phyloP scores from a whole-genome alignment of 2,797 vertebrate species.

The Notolepis coatsorum region DNA sequence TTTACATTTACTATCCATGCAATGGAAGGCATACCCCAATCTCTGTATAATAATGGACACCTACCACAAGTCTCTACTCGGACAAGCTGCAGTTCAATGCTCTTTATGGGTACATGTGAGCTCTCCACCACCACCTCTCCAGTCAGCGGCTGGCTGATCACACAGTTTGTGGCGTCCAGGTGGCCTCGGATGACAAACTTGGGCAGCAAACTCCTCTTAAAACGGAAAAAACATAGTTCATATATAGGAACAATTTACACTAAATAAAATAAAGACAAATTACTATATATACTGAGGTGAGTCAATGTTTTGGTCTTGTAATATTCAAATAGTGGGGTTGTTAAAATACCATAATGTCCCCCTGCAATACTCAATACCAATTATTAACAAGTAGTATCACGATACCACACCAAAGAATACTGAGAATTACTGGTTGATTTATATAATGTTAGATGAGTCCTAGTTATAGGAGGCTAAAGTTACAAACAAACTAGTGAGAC shows the following conservation, averaged over 20 bases:
- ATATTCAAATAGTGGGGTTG: background rate
- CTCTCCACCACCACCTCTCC: slow-evolving; percentile 93
- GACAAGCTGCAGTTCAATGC: slow-evolving; percentile 95
- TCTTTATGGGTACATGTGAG: slow-evolving; percentile 90
- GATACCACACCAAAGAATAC: too few relatives aligned
- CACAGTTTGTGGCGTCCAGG: slow-evolving; percentile 90
- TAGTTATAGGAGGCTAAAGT: too few relatives aligned
- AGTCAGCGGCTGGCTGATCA: slow-evolving; percentile 90
- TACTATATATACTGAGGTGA: background rate
- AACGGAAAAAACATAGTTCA: background rate
- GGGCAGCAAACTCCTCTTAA: slow-evolving; percentile 86
- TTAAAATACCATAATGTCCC: too few relatives aligned
- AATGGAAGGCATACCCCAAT: too few relatives aligned
- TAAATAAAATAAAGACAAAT: background rate
- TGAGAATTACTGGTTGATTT: too few relatives aligned
- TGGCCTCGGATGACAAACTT: slow-evolving; percentile 92
- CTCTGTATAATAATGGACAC: too few relatives aligned
- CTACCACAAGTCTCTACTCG: slow-evolving; percentile 96
- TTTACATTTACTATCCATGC: too few relatives aligned
- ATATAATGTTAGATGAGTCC: too few relatives aligned
- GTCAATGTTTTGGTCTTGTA: too few relatives aligned
- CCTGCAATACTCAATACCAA: too few relatives aligned
- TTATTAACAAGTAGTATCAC: too few relatives aligned
- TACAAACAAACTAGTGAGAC: too few relatives aligned
- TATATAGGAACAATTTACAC: background rate